A percentile compares a stretch with the other conserved stretches of the same genome.
Evolutionary conservation across 64 coral and sea anemone genomes (phyloP).

Genomic region (Orbicella faveolata): DNA sequence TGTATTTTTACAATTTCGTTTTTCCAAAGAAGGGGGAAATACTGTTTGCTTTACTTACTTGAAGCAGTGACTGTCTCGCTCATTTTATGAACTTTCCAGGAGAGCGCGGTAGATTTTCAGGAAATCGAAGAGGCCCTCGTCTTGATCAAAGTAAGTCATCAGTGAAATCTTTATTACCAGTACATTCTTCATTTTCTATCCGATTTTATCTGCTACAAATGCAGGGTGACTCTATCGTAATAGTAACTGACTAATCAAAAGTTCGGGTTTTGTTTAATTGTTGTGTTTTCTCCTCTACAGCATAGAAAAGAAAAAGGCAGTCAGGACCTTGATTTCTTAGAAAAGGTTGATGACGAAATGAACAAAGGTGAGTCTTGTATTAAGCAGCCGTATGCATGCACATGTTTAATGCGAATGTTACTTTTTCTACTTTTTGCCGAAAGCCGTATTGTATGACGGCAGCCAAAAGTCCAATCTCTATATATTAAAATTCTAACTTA

Average conservation of each 20-base stretch:
- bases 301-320: constrained; percentile 94
- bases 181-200: too few relatives aligned
- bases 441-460: too few relatives aligned
- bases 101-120: constrained; percentile 94
- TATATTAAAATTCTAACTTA: too few relatives aligned
- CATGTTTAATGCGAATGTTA: too few relatives aligned
- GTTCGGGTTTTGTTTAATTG: too few relatives aligned
- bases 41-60: background rate
- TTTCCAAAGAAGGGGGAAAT: background rate
- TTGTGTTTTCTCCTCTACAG: background rate
- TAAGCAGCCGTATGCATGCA: background rate
- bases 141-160: constrained; percentile 80
- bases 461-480: too few relatives aligned
- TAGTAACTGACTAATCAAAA: too few relatives aligned
- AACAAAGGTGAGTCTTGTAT: constrained; percentile 68
- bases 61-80: background rate
- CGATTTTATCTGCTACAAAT: background rate
- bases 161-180: background rate
- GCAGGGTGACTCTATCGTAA: too few relatives aligned
- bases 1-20: background rate
- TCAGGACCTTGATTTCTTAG: constrained; percentile 96
- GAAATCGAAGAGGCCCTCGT: constrained; percentile 95
- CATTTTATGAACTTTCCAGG: constrained; percentile 48
- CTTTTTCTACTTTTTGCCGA: too few relatives aligned
- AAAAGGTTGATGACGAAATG: constrained; percentile 96